Evolutionary conservation across 2,888 invertebrate species (phyloP), one percentile per base, ranked within the genome.

Genomic region (Trichogramma dendrolimi): DNA sequence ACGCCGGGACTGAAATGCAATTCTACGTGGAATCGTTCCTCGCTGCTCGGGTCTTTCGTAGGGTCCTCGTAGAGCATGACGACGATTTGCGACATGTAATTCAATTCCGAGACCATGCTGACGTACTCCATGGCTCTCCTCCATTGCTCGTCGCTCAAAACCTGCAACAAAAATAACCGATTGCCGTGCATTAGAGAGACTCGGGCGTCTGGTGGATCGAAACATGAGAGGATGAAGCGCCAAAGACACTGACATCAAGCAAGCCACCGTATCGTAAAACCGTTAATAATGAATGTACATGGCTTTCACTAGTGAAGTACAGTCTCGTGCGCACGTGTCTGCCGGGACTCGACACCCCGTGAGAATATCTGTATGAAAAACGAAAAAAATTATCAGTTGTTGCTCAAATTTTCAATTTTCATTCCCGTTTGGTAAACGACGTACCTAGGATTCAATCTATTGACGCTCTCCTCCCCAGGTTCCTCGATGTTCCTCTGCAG

Each of bases 41-140:
- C 94, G 0, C 94, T 94, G 58, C 85, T 86, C 0, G 91, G 91
- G 81, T 94, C 95, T 81, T 97, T 96, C 0, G 93, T 96, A 5
- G 95, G 97, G 81, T 99, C 99, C 81, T 99, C 99, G 76, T 99
- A 99, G 1, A 96, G 82, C 95, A 99, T 96, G 40, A 99, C 94
- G 1, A 97, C 97, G 63, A 99, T 93, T 81, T 99, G 98, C 4
- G 97, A 96, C 94, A 99, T 95, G 81, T 99, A 99, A 83, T 99
- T 99, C 42, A 99, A 85, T 80, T 99, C 99, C 0, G 97, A 94
- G 5, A 98, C 96, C 85, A 94, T 94, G 27, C 93, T 93, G 39
- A 99, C 91, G 78, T 98, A 99, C 75, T 98, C 95, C 96, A 98
- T 96, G 0, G 99, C 98, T 64, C 97, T 86, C 10, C 92, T 87